Conservation (phyloP, 2,888 invertebrate species). For the Oeneis ivallda region DNA sequence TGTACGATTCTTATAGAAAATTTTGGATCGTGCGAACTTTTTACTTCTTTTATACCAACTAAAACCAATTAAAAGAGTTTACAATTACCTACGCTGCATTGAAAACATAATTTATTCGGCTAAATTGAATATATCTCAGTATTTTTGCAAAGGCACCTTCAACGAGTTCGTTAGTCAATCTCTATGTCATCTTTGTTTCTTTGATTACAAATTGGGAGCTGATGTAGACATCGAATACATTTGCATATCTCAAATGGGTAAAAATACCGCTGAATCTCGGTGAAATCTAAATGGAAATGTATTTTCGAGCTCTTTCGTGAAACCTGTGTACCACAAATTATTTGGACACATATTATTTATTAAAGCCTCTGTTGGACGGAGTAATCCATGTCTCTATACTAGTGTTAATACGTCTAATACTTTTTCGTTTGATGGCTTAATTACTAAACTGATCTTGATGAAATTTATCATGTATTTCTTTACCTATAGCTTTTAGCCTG, state of each 20-base stretch:
- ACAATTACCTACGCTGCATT: background rate
- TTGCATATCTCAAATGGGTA: constrained; percentile 16
- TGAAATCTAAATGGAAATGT: constrained; percentile 1
- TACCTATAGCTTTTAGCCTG: too few relatives aligned
- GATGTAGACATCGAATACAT: constrained; percentile 27
- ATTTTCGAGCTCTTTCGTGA: background rate
- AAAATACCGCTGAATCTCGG: background rate
- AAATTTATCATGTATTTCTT: too few relatives aligned
- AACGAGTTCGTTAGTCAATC: constrained; percentile 36
- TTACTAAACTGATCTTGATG: too few relatives aligned
- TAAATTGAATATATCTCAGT: background rate
- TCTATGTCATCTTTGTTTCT: constrained; percentile 35
- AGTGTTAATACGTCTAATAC: too few relatives aligned
- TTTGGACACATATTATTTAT: background rate
- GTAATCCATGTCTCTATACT: too few relatives aligned
- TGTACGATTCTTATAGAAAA: too few relatives aligned
- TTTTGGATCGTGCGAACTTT: too few relatives aligned
- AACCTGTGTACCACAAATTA: background rate
- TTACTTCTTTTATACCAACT: too few relatives aligned
- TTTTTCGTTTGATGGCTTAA: too few relatives aligned
- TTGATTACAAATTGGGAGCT: constrained; percentile 33
- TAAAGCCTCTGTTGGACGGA: too few relatives aligned
- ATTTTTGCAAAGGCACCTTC: constrained; percentile 16
- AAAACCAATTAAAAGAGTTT: background rate
- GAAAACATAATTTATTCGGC: constrained; percentile 2